Evolutionary conservation across 2,113 vertebrate species (phyloP).

Genomic region (Caracal caracal): DNA sequence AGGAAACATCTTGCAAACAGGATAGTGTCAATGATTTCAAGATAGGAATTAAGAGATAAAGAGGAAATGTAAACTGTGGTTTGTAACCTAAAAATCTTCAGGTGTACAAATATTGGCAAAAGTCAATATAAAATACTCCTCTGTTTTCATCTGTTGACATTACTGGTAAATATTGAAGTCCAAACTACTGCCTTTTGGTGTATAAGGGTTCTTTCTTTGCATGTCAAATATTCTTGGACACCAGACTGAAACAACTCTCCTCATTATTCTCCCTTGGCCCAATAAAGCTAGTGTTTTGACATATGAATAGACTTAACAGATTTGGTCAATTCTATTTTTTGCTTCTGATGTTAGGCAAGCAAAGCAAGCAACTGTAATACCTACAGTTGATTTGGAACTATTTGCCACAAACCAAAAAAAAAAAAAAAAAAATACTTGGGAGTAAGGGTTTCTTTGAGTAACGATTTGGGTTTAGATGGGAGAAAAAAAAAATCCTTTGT

Average conservation of each 20-base stretch:
- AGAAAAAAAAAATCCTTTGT: neutral
- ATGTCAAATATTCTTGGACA: neutral
- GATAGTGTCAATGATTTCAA: neutral
- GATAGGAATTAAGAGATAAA: conserved; percentile 24
- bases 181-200: neutral
- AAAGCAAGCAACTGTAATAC: neutral
- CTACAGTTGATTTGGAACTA: neutral
- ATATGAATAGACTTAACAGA: neutral
- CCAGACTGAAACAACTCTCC: neutral
- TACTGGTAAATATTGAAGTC: neutral
- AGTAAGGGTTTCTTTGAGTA: neutral
- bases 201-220: neutral
- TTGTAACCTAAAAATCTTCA: neutral
- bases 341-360: neutral
- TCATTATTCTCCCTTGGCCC: neutral
- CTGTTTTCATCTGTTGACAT: conserved; percentile 4
- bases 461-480: neutral
- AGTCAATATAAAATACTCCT: conserved; percentile 16
- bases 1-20: neutral
- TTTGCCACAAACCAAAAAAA: conserved; percentile 16
- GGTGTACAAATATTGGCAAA: neutral
- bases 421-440: conserved; percentile 19
- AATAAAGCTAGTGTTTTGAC: neutral
- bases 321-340: neutral
- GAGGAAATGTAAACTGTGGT: neutral